These are phyloP conservation scores for Lophotis ruficrista DNA, from an alignment of 2,113 vertebrate species.

Conservation along the genomic window DNA sequence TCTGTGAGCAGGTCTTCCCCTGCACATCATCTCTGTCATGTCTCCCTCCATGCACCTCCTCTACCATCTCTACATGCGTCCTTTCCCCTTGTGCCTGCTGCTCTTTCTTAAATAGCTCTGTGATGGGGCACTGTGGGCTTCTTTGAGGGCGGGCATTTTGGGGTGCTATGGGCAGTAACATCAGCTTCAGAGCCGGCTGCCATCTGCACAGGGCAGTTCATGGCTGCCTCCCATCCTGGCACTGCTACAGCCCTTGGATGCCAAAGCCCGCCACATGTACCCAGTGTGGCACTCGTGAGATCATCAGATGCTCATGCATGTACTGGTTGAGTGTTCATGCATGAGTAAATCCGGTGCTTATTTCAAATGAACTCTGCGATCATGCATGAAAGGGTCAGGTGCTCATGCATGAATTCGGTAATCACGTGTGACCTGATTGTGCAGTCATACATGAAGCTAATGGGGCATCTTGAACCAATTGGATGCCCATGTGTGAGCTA, in stretches of 20 bases:
- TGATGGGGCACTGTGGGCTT: background rate
- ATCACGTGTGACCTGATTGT: background rate
- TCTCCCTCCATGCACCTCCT: background rate
- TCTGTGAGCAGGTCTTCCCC: background rate
- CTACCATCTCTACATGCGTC: background rate
- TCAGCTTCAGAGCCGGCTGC: background rate
- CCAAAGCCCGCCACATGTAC: accelerated
- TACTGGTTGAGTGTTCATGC: background rate
- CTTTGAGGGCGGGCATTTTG: background rate
- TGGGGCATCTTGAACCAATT: background rate
- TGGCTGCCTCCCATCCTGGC: background rate
- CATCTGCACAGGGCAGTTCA: background rate
- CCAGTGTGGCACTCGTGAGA: background rate
- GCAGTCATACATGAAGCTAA: background rate
- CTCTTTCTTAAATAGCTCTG: background rate
- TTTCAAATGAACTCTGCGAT: background rate
- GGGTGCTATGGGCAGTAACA: background rate
- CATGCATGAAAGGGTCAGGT: background rate
- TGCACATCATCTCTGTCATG: background rate
- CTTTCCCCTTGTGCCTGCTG: background rate
- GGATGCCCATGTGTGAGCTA: background rate
- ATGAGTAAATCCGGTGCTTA: background rate
- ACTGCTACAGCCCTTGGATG: background rate
- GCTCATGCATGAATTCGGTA: background rate
- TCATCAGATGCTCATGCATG: background rate